phyloP scores from a whole-genome alignment of 1,140 invertebrate genomes.

The Cyclina sinensis region DNA sequence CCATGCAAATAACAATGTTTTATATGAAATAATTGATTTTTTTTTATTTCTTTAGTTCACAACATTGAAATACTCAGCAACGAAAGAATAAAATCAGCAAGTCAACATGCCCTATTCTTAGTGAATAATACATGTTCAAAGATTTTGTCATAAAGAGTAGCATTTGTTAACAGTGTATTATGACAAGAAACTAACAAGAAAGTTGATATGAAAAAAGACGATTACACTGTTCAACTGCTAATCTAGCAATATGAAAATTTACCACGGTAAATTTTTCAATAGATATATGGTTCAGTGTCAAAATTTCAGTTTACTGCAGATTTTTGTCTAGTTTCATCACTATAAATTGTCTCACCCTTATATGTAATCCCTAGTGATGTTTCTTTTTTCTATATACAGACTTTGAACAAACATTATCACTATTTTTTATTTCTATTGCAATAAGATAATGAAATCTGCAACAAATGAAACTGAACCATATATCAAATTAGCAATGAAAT shows the following conservation, averaged over 20 bases:
- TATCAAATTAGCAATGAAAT: neutral
- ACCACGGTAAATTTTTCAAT: no score
- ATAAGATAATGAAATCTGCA: no score
- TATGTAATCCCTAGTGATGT: no score
- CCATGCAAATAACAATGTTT: constrained; percentile 19
- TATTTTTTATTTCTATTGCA: no score
- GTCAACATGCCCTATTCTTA: constrained; percentile 12
- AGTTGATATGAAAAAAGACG: neutral
- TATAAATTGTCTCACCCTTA: no score
- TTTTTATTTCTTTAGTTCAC: neutral
- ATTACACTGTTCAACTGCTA: neutral
- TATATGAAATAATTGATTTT: neutral
- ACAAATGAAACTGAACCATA: neutral
- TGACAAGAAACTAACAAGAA: neutral
- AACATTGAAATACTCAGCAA: neutral
- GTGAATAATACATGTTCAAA: neutral
- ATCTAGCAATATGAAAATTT: constrained; percentile 18
- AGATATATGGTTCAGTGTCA: no score
- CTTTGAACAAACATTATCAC: no score
- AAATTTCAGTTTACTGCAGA: no score
- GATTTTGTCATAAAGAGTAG: no score
- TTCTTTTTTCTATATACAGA: no score
- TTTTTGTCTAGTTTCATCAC: no score
- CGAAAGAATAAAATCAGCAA: neutral
- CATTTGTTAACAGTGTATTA: no score